Evolutionary conservation across 2,797 vertebrate species (phyloP), one percentile per base, ranked within the genome.

Genomic region (Lithobates pipiens): DNA sequence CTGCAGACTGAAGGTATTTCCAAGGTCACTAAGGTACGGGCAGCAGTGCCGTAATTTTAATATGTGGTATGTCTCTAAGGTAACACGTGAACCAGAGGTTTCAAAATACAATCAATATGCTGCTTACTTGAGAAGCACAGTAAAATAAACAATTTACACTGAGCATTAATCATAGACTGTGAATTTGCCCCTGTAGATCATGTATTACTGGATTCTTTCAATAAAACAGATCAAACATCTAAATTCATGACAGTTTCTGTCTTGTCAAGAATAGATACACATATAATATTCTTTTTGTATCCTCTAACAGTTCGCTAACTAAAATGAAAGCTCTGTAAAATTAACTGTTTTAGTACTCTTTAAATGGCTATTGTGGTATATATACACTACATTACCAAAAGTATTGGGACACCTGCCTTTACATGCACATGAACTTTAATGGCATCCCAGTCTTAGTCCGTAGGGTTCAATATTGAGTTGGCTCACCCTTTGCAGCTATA

Each of bases 1-100:
- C 79, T 72, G 23, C 27, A 63, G 23, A 18, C 9, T 81, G 50
- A 81, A 72, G 50, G 67, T 61, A 81, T 81, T 80, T 73, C 54
- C 79, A 81, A 81, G 79, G 79, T 81, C 79, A 54, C 70, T 70
- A 39, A 29, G 65, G 77, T 79, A 69, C 16, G 71, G 21, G 72
- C 21, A 81, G 79, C 71, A 81, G 50, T 81, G 50, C 79, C 72
- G 79, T 81, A 21, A 73, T 81, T 81, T 81, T 73, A 81, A 57
- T 81, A 81, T 81, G 69, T 81, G 32, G 79, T 16, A 81, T 80
- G 78, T 80, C 78, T 80, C 78, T 80, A 71, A 80, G 78, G 78
- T 81, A 81, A 81, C 68, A 54, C 63, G 79, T 81, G 50, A 81
- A 73, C n/a, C 50, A 73, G 34, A 63, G 50, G 79, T 81, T 81